Evolutionary conservation across 2,888 invertebrate species (phyloP), one percentile per base, ranked within the genome.

Genomic region (Uropetala carovei): DNA sequence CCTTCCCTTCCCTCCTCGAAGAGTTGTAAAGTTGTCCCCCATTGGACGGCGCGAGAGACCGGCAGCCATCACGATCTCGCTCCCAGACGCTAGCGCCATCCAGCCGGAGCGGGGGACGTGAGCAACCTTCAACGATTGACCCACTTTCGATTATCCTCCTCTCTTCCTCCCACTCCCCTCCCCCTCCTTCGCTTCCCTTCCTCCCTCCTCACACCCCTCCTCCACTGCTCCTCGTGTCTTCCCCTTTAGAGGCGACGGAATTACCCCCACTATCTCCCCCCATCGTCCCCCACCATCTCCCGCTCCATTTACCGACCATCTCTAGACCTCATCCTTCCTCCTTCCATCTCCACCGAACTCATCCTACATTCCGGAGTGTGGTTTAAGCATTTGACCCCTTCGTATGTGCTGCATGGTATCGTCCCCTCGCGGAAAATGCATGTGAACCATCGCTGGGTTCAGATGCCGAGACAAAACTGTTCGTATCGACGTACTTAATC

Each of bases 91-190:
- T 43, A 64, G 68, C 89, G 59, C 89, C 89, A 89, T 30, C 64
- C 60, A 64, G 60, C 30, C 64, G 89, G 60, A 89, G 89, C 89
- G 89, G 89, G 22, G 89, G 43, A 68, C 64, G 43, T 18, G 64
- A 64, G 89, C 64, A 89, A 89, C 89, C 43, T 89, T 89, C 89
- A 89, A 89, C 89, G 89, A 89, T 89, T 89, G 89, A 89, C 89
- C 89, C 89, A 89, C 89, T 89, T 89, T 89, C 27, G 64, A 89
- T 89, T 64, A 64, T 16, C 22, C 64, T 18, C 3, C 64, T 64
- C 89, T 30, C 64, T 30, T 43, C 27, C 64, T 16, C 43, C 60
- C 43, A n/a, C 8, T 85, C 59, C 60, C 13, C 13, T 30, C 0
- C 27, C 8, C 59, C 27, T 30, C 60, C 64, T 0, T 43, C 18